A percentile compares a stretch with the other conserved stretches of the same genome.
phyloP scores from a whole-genome alignment of 2,797 vertebrate genomes.

The Phaenicophaeus curvirostris region DNA sequence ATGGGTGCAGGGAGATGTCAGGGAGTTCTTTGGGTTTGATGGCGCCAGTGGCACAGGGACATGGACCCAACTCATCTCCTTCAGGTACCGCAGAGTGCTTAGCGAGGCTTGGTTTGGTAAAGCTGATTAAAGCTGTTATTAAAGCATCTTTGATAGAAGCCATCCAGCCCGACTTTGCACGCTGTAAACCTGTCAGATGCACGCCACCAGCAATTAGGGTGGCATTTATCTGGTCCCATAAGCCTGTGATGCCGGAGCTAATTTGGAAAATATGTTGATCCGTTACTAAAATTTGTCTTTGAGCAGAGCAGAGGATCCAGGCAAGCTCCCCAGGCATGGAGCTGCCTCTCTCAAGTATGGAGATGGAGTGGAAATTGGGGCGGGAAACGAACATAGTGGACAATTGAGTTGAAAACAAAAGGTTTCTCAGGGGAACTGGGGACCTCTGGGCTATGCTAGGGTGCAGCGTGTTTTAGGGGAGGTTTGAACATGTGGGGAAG shows the following conservation, averaged over 20 bases:
- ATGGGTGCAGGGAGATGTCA: background rate
- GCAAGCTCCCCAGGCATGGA: accelerated
- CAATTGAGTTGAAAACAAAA: background rate
- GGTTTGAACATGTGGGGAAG: background rate
- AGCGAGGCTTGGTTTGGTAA: background rate
- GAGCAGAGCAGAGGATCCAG: background rate
- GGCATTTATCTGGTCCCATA: constrained; percentile 16
- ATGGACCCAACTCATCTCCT: background rate
- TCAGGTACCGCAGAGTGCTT: background rate
- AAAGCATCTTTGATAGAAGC: background rate
- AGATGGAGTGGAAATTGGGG: background rate
- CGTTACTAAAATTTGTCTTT: background rate
- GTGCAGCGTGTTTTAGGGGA: background rate
- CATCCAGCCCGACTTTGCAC: background rate
- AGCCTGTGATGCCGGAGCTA: background rate
- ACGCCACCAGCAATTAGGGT: background rate
- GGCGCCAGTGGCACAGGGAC: no score
- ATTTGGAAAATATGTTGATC: background rate
- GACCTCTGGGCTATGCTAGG: background rate
- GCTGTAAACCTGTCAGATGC: background rate
- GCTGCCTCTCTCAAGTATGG: background rate
- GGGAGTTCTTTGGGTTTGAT: background rate
- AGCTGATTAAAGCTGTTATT: background rate
- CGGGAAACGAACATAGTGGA: background rate
- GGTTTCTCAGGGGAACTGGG: accelerated